These are phyloP conservation scores for Mastacembelus armatus DNA, from an alignment of 2,797 vertebrate genomes.

Conservation along the genomic window DNA sequence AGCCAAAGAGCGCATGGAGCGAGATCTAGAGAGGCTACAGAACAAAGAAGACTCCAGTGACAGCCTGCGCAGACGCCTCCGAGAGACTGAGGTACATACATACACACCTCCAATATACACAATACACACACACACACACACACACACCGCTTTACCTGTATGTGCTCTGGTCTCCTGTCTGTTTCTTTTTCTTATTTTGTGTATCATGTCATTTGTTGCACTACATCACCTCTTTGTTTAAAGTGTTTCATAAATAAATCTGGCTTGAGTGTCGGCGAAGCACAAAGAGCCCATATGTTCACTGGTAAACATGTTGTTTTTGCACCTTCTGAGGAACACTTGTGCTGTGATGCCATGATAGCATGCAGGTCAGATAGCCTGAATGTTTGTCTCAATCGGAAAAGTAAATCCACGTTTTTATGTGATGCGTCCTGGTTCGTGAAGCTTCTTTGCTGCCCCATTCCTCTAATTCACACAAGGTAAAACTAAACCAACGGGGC, in stretches of 20 bases:
- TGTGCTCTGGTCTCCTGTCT: neutral
- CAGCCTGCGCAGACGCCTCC: constrained; percentile 93
- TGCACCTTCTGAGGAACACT: constrained; percentile 36
- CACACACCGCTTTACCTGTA: neutral
- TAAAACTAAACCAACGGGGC: constrained; percentile 2
- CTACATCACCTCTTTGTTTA: constrained; percentile 11
- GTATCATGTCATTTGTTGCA: constrained; percentile 13
- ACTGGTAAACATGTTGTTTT: constrained; percentile 33
- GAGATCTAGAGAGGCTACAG: constrained; percentile 93
- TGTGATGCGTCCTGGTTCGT: neutral
- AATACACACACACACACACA: neutral
- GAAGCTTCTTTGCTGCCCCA: accelerated
- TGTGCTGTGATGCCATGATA: constrained; percentile 21
- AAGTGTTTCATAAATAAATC: constrained; percentile 45
- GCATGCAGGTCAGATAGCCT: constrained; percentile 18
- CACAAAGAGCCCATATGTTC: constrained; percentile 42
- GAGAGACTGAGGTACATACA: constrained; percentile 90
- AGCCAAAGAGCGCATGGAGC: constrained; percentile 92
- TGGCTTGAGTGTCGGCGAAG: constrained; percentile 19
- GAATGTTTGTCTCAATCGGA: constrained; percentile 13
- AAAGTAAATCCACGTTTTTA: neutral
- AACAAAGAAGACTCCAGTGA: constrained; percentile 94
- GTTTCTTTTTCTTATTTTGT: neutral
- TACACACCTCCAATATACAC: neutral
- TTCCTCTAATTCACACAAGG: neutral